Evolutionary conservation across 2,888 invertebrate species (phyloP).

Genomic region (Melanotus villosus): DNA sequence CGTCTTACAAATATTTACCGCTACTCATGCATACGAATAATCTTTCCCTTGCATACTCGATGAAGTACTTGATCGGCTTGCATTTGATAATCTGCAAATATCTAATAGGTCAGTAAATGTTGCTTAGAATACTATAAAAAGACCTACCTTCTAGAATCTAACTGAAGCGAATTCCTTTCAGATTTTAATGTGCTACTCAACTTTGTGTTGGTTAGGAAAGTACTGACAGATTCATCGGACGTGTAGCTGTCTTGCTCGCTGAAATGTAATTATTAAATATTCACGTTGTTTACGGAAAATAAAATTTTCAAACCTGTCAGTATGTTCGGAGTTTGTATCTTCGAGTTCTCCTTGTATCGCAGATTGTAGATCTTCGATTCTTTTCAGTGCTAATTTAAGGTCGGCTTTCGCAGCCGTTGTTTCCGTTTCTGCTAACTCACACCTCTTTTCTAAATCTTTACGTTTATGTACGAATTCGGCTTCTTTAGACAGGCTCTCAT

Average conservation of each 20-base stretch:
- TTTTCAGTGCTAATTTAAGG: constrained; percentile 87
- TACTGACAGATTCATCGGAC: constrained; percentile 77
- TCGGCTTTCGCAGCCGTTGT: constrained; percentile 82
- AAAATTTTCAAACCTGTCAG: constrained; percentile 73
- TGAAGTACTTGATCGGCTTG: constrained; percentile 63
- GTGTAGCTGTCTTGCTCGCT: constrained; percentile 78
- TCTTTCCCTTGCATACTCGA: constrained; percentile 61
- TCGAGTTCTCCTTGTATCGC: constrained; percentile 90
- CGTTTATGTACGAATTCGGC: constrained; percentile 81
- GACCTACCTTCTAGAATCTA: constrained; percentile 37
- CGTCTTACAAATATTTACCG: constrained; percentile 66
- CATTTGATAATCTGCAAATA: constrained; percentile 55
- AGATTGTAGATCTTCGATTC: constrained; percentile 92
- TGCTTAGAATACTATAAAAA: too few relatives aligned
- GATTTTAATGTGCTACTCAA: constrained; percentile 57
- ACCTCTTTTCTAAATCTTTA: constrained; percentile 82
- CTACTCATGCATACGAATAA: constrained; percentile 67
- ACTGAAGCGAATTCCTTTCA: constrained; percentile 31
- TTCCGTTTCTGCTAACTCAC: constrained; percentile 80
- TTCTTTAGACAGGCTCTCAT: constrained; percentile 79
- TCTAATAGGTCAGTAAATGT: too few relatives aligned
- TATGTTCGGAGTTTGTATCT: constrained; percentile 77
- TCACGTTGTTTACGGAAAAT: too few relatives aligned
- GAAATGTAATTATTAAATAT: constrained; percentile 54
- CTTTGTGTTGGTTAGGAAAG: constrained; percentile 76